Evolutionary conservation across 1,140 invertebrate species (phyloP).

Genomic region (Ridgeia piscesae): DNA sequence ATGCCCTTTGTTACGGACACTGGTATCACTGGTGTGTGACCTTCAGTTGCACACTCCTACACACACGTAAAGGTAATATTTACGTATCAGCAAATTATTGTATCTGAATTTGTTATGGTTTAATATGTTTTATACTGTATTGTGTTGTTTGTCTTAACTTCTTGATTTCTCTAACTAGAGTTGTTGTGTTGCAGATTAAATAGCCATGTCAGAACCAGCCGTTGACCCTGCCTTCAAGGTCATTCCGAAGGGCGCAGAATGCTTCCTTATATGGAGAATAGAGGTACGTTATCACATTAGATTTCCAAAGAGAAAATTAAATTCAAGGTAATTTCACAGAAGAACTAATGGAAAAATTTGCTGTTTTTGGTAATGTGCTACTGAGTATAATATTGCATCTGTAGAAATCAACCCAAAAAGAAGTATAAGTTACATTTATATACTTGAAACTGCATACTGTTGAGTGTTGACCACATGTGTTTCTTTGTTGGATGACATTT

Average conservation of each 20-base stretch:
- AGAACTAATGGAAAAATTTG: neutral
- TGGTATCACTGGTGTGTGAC: no score
- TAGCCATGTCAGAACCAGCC: neutral
- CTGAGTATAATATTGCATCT: neutral
- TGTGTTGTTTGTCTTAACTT: neutral
- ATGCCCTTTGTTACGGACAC: no score
- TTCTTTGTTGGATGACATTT: no score
- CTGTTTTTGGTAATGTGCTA: neutral
- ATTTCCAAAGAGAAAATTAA: neutral
- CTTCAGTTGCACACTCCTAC: no score
- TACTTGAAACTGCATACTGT: no score
- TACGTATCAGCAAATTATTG: no score
- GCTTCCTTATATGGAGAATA: constrained; percentile 79
- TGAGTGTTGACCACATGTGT: no score
- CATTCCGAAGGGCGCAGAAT: constrained; percentile 71
- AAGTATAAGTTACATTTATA: no score
- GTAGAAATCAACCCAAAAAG: no score
- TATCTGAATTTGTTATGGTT: neutral
- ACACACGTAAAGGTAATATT: no score
- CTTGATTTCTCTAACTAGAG: neutral
- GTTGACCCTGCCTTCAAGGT: constrained; percentile 68
- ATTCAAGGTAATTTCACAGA: constrained; percentile 14
- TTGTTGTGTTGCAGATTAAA: neutral
- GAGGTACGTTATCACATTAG: constrained; percentile 63
- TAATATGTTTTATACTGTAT: neutral